phyloP scores from a whole-genome alignment of 2,888 invertebrate species.

The Isotomurus palustris region DNA sequence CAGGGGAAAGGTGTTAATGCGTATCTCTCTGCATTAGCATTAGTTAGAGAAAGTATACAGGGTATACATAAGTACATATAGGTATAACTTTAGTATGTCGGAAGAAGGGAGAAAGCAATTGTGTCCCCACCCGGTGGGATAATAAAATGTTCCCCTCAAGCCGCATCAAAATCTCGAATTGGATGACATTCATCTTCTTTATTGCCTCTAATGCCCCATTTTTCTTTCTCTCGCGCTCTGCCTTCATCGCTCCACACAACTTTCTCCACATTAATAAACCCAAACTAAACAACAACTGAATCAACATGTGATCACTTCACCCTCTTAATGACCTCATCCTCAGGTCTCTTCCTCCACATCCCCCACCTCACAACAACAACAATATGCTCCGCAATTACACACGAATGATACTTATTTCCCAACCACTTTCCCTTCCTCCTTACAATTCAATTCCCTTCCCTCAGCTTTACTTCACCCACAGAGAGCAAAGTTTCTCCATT shows the following conservation, averaged over 20 bases:
- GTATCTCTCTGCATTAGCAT: no score
- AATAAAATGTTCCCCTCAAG: conserved; percentile 10
- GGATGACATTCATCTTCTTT: conserved; percentile 24
- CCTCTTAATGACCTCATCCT: neutral
- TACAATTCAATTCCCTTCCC: neutral
- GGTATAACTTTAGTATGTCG: neutral
- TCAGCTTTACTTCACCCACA: no score
- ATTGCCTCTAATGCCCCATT: conserved; percentile 27
- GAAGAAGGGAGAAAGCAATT: conserved; percentile 5
- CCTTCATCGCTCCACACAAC: conserved; percentile 13
- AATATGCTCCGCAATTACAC: no score
- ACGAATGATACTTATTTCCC: neutral
- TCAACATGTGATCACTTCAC: no score
- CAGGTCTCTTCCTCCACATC: neutral
- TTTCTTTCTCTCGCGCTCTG: conserved; percentile 19
- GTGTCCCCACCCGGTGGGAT: conserved; percentile 8
- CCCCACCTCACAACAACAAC: no score
- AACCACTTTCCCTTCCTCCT: neutral
- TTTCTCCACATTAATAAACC: no score
- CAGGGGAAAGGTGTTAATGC: no score
- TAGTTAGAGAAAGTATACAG: no score
- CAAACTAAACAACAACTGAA: no score
- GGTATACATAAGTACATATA: no score
- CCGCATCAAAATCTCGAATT: conserved; percentile 25
- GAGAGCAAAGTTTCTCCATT: no score